Conservation (phyloP, 2,888 invertebrate species). For the Orchesella flavescens region DNA sequence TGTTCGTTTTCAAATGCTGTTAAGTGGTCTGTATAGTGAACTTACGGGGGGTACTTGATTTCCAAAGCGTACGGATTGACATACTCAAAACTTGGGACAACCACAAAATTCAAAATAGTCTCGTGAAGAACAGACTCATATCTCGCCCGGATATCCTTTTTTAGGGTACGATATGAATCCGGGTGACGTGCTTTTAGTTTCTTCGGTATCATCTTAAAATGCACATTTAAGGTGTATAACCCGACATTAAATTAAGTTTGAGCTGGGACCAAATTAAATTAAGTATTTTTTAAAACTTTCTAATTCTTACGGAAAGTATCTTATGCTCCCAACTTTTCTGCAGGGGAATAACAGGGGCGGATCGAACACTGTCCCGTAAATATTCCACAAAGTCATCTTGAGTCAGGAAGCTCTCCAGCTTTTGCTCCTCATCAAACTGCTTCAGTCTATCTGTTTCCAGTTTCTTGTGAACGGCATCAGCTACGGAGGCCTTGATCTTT, state of each 20-base stretch:
- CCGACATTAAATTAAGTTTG: no score
- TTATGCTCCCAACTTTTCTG: conserved; percentile 65
- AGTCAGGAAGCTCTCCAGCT: conserved; percentile 65
- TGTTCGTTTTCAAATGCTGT: no score
- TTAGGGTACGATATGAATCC: conserved; percentile 57
- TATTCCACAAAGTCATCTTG: conserved; percentile 71
- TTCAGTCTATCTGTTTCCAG: conserved; percentile 18
- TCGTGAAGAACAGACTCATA: conserved; percentile 68
- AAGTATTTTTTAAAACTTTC: no score
- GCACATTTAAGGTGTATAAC: no score
- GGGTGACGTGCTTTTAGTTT: conserved; percentile 55
- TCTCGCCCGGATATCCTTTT: conserved; percentile 62
- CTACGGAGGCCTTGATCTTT: conserved; percentile 54
- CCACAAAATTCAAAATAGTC: conserved; percentile 67
- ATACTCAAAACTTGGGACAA: conserved; percentile 62
- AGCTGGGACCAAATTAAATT: no score
- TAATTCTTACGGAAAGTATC: conserved; percentile 60
- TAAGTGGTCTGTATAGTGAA: neutral
- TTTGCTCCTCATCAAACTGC: conserved; percentile 14
- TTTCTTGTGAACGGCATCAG: conserved; percentile 54
- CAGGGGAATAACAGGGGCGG: conserved; percentile 68
- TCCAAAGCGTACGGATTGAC: conserved; percentile 56
- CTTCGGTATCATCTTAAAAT: conserved; percentile 63
- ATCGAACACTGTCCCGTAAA: conserved; percentile 66
- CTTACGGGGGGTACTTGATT: conserved; percentile 66